These are phyloP conservation scores for Drosophila maculinotata DNA, from an alignment of 2,888 invertebrate genomes.

Conservation along the genomic window DNA sequence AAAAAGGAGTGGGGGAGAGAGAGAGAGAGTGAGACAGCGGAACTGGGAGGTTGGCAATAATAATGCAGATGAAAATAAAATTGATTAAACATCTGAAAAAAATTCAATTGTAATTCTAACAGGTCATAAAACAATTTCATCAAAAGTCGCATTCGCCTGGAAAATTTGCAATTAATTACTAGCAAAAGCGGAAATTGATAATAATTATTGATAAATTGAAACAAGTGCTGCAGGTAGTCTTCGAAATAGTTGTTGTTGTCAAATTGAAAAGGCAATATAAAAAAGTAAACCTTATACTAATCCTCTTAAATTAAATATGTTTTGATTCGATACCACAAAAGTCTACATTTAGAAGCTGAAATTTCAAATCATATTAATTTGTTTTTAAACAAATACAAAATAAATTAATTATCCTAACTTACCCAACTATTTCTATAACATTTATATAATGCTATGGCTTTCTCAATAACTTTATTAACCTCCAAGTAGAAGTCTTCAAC, in stretches of 20 bases:
- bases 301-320: too few relatives aligned
- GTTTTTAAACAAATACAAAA: too few relatives aligned
- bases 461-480: conserved; percentile 51
- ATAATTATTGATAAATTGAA: conserved; percentile 11
- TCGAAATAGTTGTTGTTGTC: too few relatives aligned
- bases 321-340: too few relatives aligned
- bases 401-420: too few relatives aligned
- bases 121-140: conserved; percentile 22
- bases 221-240: neutral
- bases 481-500: conserved; percentile 6
- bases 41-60: conserved; percentile 30
- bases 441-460: neutral
- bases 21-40: neutral
- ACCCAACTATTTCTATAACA: neutral
- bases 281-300: neutral
- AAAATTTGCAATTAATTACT: conserved; percentile 65
- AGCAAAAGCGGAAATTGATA: conserved; percentile 55
- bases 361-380: too few relatives aligned
- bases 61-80: conserved; percentile 45
- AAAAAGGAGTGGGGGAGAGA: neutral
- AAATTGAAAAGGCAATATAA: neutral
- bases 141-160: conserved; percentile 43
- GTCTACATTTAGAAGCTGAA: too few relatives aligned
- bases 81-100: conserved; percentile 48
- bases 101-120: conserved; percentile 43